These are phyloP conservation scores for Rhagophthalmus giganteus DNA, from an alignment of 2,888 invertebrate genomes.

Conservation along the genomic window DNA sequence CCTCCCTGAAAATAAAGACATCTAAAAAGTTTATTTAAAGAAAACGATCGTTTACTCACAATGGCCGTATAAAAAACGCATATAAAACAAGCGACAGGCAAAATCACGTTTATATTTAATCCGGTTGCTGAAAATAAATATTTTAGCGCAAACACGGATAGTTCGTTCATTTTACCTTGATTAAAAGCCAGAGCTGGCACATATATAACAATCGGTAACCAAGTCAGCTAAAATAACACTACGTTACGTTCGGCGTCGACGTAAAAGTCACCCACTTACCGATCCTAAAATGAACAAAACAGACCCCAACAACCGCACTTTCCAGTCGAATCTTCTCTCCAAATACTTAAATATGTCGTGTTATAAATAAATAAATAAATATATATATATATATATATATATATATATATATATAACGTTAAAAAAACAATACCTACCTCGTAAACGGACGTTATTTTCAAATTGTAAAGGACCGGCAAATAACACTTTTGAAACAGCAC, in stretches of 20 bases:
- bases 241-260: too few species aligned
- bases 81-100: conserved; percentile 78
- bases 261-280: too few species aligned
- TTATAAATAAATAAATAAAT: too few species aligned
- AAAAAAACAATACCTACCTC: conserved; percentile 59
- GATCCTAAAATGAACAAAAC: conserved; percentile 67
- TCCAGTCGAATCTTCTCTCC: conserved; percentile 67
- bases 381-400: too few species aligned
- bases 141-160: background rate
- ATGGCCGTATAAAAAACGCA: conserved; percentile 75
- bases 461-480: conserved; percentile 73
- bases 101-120: conserved; percentile 76
- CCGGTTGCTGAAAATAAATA: conserved; percentile 71
- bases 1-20: background rate
- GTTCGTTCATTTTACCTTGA: conserved; percentile 63
- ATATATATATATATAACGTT: background rate
- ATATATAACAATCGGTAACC: conserved; percentile 77
- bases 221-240: conserved; percentile 68
- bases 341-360: conserved; percentile 63
- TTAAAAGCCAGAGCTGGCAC: conserved; percentile 78
- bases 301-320: conserved; percentile 69
- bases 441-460: conserved; percentile 76
- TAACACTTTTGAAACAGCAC: conserved; percentile 68
- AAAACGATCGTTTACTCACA: too few species aligned
- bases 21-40: background rate